Conservation (phyloP, 2,797 vertebrate species). For the Microcaecilia unicolor region DNA sequence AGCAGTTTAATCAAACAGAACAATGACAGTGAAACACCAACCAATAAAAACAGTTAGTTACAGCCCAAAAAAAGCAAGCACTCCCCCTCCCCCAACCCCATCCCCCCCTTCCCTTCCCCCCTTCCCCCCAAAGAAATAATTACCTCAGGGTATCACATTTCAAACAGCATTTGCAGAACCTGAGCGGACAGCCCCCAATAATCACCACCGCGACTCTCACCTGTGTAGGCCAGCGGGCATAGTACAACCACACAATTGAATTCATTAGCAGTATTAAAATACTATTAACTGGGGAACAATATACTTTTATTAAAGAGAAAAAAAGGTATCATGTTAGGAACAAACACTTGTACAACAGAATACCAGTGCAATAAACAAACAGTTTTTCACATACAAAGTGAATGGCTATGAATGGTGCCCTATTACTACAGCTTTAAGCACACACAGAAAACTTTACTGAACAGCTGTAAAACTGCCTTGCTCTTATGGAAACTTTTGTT, state of each 20-base stretch:
- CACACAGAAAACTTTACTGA: too few species aligned
- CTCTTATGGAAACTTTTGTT: too few species aligned
- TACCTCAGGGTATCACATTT: conserved; percentile 62
- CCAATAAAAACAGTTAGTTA: conserved; percentile 13
- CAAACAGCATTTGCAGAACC: conserved; percentile 57
- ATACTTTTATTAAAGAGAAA: conserved; percentile 58
- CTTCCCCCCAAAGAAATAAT: conserved; percentile 41
- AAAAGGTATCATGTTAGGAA: conserved; percentile 7
- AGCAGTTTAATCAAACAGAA: conserved; percentile 65
- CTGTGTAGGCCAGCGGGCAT: conserved; percentile 38
- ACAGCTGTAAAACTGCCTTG: too few species aligned
- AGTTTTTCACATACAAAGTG: too few species aligned
- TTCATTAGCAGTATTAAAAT: conserved; percentile 47
- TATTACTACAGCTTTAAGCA: too few species aligned
- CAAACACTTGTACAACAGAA: too few species aligned
- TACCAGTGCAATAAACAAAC: too few species aligned
- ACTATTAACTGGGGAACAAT: conserved; percentile 48
- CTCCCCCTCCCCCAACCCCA: conserved; percentile 19
- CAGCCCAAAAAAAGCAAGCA: neutral
- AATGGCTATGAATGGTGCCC: too few species aligned
- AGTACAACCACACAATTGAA: conserved; percentile 39
- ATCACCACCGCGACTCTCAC: conserved; percentile 40
- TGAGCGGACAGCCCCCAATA: conserved; percentile 41
- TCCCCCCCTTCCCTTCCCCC: conserved; percentile 32
- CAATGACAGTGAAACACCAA: conserved; percentile 25